phyloP scores from a whole-genome alignment of 2,888 invertebrate species.

The Drosophila tripunctata region DNA sequence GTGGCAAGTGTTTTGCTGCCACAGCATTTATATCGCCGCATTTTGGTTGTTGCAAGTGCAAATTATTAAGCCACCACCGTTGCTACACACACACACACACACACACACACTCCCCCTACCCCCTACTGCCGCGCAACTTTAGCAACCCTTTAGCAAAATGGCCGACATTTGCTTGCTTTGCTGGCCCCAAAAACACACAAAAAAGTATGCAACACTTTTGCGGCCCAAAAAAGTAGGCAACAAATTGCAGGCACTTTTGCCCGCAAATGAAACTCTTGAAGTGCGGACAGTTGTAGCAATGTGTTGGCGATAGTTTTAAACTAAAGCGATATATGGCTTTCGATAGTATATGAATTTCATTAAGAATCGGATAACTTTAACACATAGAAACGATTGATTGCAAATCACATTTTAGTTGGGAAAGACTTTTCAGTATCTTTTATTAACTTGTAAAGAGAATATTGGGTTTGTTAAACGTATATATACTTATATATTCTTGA shows the following conservation, averaged over 20 bases:
- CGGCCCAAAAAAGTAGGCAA: constrained; percentile 47
- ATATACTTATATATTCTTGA: no score
- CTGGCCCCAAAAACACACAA: no score
- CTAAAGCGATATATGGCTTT: no score
- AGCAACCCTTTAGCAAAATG: constrained; percentile 4
- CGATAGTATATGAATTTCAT: no score
- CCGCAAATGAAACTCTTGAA: constrained; percentile 42
- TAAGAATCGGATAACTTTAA: no score
- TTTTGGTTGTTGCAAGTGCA: constrained; percentile 33
- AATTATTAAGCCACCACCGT: constrained; percentile 50
- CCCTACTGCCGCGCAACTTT: neutral
- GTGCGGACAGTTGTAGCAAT: constrained; percentile 36
- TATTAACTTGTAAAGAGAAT: no score
- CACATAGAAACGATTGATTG: no score
- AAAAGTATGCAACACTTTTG: constrained; percentile 41
- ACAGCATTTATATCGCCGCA: constrained; percentile 16
- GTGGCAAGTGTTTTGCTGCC: constrained; percentile 44
- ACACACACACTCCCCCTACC: neutral
- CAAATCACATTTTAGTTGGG: no score
- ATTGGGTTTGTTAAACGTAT: no score
- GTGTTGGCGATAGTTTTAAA: neutral
- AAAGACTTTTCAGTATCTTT: no score
- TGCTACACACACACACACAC: neutral
- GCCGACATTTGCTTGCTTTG: constrained; percentile 20
- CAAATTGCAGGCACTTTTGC: constrained; percentile 29